These are phyloP conservation scores for Lycopodina hypogea DNA, from an alignment of 37 sponge, comb jelly and placozoan genomes.

Conservation along the genomic window DNA sequence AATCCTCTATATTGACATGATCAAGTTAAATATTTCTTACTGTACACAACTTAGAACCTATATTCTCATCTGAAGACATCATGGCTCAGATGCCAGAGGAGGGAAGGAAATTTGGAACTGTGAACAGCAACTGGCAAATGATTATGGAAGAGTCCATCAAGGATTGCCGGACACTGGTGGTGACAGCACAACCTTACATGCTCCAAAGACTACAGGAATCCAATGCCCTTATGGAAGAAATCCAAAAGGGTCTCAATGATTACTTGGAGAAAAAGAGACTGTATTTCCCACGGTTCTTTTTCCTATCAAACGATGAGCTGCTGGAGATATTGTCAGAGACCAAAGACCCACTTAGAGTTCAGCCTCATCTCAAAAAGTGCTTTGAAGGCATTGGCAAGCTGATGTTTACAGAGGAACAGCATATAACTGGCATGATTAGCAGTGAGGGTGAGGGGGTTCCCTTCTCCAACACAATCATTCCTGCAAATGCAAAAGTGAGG, in stretches of 20 bases:
- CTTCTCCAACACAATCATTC: constrained; percentile 79
- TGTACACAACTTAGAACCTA: constrained; percentile 70
- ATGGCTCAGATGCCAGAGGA: constrained; percentile 99
- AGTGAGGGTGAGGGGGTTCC: constrained; percentile 92
- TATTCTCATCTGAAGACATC: constrained; percentile 96
- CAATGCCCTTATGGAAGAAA: constrained; percentile 89
- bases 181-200: constrained; percentile 81
- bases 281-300: constrained; percentile 96
- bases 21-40: constrained; percentile 14
- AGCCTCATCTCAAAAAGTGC: constrained; percentile 96
- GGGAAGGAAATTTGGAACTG: constrained; percentile 93
- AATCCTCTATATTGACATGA: too few species aligned
- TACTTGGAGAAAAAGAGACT: constrained; percentile 98
- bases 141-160: constrained; percentile 90
- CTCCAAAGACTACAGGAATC: constrained; percentile 74
- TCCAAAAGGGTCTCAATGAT: constrained; percentile 96
- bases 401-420: constrained; percentile 89
- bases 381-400: constrained; percentile 95
- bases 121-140: constrained; percentile 86
- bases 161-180: constrained; percentile 83
- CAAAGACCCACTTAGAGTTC: constrained; percentile 91
- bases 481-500: constrained; percentile 89
- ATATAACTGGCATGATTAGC: constrained; percentile 90
- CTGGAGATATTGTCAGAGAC: constrained; percentile 95
- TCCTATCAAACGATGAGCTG: constrained; percentile 94